Evolutionary conservation across 2,113 vertebrate genomes (phyloP), one percentile per base, ranked within the genome.

Genomic region (Corynorhinus townsendii): DNA sequence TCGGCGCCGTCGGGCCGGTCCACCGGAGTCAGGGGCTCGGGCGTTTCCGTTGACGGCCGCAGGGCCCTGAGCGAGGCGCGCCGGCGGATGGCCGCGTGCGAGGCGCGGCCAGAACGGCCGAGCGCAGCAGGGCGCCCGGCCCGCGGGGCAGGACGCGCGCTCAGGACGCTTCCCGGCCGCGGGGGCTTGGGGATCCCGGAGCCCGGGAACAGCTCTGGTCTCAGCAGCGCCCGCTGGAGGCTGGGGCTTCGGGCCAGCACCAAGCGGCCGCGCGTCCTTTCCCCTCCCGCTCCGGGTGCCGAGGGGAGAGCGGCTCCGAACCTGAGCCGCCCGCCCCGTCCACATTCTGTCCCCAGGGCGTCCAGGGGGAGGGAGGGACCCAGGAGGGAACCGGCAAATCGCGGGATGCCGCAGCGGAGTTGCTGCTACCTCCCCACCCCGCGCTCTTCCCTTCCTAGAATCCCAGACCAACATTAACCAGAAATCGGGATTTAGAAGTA

Each of bases 1-100:
- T 98, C 52, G 97, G 96, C 92, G 95, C 95, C 0, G 97, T 96
- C n/a, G 98, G 97, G 19, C 95, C 97, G 49, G 83, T 43, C 76
- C 6, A 7, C n/a, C 30, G 6, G 10, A 22, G 69, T 14, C 33
- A 10, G 40, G 4, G 38, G 79, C 71, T 73, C 88, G 2, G 40
- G 33, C 28, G 77, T 35, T 90, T 90, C 95, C 81, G 76, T 94
- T 91, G 40, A 45, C 79, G 40, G 28, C 77, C 12, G 30, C 15
- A 40, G 75, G 11, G 64, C 1, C 52, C 45, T 11, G 10, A 5
- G 75, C 71, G 6, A 66, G 43, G 84, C 79, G 24, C 81, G n/a
- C 35, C 12, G 38, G 24, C 7, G 14, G 68, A 40, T 40, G 38
- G 16, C 17, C 12, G 24, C 5, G 66, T 89, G 86, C 90, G 94